Base-by-base conservation (phyloP, 2,113 vertebrate species). In the Toxotes chatareus region DNA sequence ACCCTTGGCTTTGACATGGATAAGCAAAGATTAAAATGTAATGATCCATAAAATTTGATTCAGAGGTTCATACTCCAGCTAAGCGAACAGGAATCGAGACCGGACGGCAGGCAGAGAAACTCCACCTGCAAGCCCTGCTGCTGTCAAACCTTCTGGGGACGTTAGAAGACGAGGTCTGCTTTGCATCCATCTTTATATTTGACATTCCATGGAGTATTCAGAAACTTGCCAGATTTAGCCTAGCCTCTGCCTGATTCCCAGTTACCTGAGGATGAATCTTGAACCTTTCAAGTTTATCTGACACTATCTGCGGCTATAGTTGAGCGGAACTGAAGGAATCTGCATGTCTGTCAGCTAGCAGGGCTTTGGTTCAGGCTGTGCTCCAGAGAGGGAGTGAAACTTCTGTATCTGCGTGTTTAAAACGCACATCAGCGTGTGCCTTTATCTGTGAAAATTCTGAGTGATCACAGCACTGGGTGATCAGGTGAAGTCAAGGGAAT, bases 301-400 rank as follows among this genome's bases (percentile, higher is more conserved):
- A 73, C 63, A 77, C 68, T 75, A 77, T 57, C 14, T 71, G 82
- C 10, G 32, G 12, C 5, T 19, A 49, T 67, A 72, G 59, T 61
- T 12, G 64, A 67, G 61, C 17, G 57, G 72, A 81, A 64, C 47
- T 66, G 46, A 60, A 73, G 63, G 73, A 44, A 32, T 66, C 46
- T 73, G 56, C 55, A n/a, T 32, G 80, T 88, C 66, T 59, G 51
- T 83, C 67, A 47, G 83, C 55, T 62, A 70, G 44, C 65, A 69
- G 85, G 86, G 88, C 91, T 94, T 93, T 91, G 92, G 89, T 94
- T 89, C 85, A 64, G 79, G 86, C 82, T 89, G 86, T 76, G 86
- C 90, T 88, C 85, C 63, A 32, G 83, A 78, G 49, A 85, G 72
- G 69, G 64, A 78, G 71, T 16, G 69, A 69, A 73, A 67, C 80